phyloP scores from a whole-genome alignment of 2,113 vertebrate species.

The Microcebus griseorufus region DNA sequence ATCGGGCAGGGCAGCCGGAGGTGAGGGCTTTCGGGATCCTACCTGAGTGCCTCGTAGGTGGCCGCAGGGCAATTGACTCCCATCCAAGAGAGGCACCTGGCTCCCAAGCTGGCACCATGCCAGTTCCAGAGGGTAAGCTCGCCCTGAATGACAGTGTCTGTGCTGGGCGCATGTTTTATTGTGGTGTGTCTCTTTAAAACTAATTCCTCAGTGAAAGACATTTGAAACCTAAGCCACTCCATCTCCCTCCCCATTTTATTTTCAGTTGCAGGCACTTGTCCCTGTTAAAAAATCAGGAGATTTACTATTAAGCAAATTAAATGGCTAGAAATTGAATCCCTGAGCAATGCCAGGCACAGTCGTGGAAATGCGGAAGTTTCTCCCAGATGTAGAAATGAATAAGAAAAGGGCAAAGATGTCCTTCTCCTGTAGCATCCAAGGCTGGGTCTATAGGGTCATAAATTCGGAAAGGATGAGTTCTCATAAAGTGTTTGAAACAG shows the following conservation, averaged over 20 bases:
- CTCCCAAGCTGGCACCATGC: conserved; percentile 82
- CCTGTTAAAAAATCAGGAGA: conserved; percentile 63
- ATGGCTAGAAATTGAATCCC: conserved; percentile 49
- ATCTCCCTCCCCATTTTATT: conserved; percentile 62
- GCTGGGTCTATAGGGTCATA: background rate
- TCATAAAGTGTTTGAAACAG: background rate
- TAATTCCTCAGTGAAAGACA: conserved; percentile 87
- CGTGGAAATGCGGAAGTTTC: background rate
- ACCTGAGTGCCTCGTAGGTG: conserved; percentile 87
- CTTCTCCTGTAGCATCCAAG: no score
- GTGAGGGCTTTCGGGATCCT: conserved; percentile 81
- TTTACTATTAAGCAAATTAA: conserved; percentile 58
- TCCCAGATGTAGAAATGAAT: background rate
- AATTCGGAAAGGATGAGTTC: background rate
- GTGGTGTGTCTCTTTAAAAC: conserved; percentile 83
- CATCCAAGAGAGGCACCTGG: conserved; percentile 89
- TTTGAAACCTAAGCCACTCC: conserved; percentile 84
- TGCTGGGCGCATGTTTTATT: conserved; percentile 81
- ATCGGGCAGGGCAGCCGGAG: conserved; percentile 76
- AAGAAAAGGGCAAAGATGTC: background rate
- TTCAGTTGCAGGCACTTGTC: conserved; percentile 82
- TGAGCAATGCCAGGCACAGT: background rate
- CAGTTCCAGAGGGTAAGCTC: conserved; percentile 81
- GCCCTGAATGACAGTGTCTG: conserved; percentile 83
- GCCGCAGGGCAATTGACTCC: conserved; percentile 86